A percentile compares a stretch with the other conserved stretches of the same genome.
phyloP scores from a whole-genome alignment of 2,797 vertebrate genomes.

The Catharus ustulatus region DNA sequence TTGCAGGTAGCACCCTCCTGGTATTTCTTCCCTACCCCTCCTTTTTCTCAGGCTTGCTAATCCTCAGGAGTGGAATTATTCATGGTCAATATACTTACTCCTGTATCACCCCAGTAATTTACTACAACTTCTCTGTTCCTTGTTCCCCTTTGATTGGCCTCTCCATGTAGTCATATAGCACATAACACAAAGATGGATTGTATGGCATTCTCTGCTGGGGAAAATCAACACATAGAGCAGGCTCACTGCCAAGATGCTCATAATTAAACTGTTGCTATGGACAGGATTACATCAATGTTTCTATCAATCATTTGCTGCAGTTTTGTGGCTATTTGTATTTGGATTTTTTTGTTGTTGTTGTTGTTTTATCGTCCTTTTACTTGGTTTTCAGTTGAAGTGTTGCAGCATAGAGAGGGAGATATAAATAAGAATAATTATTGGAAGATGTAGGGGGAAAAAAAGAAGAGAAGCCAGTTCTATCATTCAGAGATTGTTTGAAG shows the following conservation, averaged over 20 bases:
- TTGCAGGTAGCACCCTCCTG: neutral
- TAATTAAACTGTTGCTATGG: constrained; percentile 78
- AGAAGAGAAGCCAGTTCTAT: neutral
- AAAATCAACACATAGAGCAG: constrained; percentile 69
- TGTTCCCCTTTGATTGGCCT: constrained; percentile 73
- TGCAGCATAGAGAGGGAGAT: neutral
- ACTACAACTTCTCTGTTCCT: constrained; percentile 57
- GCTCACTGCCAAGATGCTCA: constrained; percentile 68
- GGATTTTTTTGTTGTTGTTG: neutral
- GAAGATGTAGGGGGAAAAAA: neutral
- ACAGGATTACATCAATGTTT: constrained; percentile 70
- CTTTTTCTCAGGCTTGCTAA: constrained; percentile 47
- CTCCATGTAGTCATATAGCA: constrained; percentile 55
- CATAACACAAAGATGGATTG: constrained; percentile 72
- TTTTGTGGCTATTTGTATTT: neutral
- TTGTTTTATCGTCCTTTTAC: neutral
- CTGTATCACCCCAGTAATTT: constrained; percentile 72
- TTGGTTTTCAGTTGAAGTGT: neutral
- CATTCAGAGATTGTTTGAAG: constrained; percentile 14
- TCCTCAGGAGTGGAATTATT: constrained; percentile 65
- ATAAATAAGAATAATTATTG: neutral
- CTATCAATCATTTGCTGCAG: constrained; percentile 38
- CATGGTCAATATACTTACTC: constrained; percentile 78
- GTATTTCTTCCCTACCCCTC: constrained; percentile 47
- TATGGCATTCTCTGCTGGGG: constrained; percentile 69